These are phyloP conservation scores for Pteropus alecto DNA, from an alignment of 2,113 vertebrate species.

Conservation along the genomic window DNA sequence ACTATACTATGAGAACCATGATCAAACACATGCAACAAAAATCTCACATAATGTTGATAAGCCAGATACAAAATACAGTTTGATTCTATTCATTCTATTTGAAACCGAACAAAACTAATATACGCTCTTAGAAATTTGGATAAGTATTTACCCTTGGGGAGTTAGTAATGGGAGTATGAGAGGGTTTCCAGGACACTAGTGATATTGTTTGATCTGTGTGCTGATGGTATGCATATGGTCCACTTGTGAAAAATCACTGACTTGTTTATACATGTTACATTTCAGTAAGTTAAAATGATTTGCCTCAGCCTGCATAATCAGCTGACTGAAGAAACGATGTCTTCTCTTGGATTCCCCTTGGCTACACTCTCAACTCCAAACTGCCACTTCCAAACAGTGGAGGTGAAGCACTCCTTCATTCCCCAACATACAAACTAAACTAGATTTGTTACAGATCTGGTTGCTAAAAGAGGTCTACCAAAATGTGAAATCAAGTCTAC, in stretches of 20 bases:
- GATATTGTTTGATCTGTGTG: not conserved
- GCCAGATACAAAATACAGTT: not conserved
- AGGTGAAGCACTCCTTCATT: not conserved
- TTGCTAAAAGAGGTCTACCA: not conserved
- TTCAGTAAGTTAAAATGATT: not conserved
- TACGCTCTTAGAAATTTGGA: not conserved
- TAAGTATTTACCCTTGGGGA: not conserved
- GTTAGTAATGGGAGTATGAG: not conserved
- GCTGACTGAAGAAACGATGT: not conserved
- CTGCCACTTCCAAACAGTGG: not conserved
- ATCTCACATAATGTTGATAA: not conserved
- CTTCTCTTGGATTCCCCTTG: not conserved
- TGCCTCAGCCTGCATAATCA: not conserved
- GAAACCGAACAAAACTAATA: not conserved
- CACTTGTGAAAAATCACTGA: not conserved
- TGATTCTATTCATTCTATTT: not conserved
- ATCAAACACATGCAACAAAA: slow-evolving; percentile 25
- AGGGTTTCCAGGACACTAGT: not conserved
- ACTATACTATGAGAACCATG: not conserved
- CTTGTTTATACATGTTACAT: not conserved
- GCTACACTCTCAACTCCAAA: not conserved
- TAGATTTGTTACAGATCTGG: not conserved
- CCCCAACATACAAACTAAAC: not conserved
- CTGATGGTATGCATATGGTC: not conserved
- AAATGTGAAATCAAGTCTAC: not conserved